Percentiles rank a stretch among this genome's conserved stretches.
Evolutionary conservation across 1,140 invertebrate genomes (phyloP).

Genomic region (Apis laboriosa): DNA sequence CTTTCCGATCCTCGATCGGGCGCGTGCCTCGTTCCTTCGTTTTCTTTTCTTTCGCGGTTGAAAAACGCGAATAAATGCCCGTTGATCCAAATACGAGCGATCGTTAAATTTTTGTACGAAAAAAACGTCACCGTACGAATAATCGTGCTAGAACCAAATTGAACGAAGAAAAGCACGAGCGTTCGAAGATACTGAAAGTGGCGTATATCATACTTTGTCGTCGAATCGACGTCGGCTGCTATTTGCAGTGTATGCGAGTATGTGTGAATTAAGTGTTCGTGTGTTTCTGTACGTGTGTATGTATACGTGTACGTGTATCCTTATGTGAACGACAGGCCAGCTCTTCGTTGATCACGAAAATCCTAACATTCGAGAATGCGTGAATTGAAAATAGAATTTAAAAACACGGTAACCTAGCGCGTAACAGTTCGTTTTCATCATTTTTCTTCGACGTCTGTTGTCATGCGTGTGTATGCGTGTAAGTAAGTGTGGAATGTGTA

Average conservation of each 20-base stretch:
- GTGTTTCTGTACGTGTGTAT: background rate
- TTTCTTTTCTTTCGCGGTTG: background rate
- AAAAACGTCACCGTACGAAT: no score
- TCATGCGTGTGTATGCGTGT: conserved; percentile 59
- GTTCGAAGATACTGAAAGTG: conserved; percentile 38
- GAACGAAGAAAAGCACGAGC: conserved; percentile 13
- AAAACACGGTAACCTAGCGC: conserved; percentile 79
- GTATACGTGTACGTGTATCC: conserved; percentile 22
- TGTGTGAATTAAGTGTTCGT: conserved; percentile 4
- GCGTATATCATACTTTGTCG: conserved; percentile 28
- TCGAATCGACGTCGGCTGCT: conserved; percentile 64
- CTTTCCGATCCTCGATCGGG: background rate
- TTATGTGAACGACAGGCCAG: conserved; percentile 79
- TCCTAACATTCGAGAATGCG: conserved; percentile 80
- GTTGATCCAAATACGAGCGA: background rate
- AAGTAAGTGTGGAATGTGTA: conserved; percentile 47
- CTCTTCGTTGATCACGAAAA: conserved; percentile 81
- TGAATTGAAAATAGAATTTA: conserved; percentile 80
- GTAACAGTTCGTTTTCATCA: conserved; percentile 77
- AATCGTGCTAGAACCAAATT: background rate
- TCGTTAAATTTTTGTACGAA: background rate
- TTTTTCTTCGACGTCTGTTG: conserved; percentile 55
- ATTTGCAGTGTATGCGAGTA: conserved; percentile 30
- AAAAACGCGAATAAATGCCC: no score
- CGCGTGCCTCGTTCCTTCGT: background rate